These are phyloP conservation scores for Syndactyla subalaris DNA, from an alignment of 2,797 vertebrate species.

Conservation along the genomic window DNA sequence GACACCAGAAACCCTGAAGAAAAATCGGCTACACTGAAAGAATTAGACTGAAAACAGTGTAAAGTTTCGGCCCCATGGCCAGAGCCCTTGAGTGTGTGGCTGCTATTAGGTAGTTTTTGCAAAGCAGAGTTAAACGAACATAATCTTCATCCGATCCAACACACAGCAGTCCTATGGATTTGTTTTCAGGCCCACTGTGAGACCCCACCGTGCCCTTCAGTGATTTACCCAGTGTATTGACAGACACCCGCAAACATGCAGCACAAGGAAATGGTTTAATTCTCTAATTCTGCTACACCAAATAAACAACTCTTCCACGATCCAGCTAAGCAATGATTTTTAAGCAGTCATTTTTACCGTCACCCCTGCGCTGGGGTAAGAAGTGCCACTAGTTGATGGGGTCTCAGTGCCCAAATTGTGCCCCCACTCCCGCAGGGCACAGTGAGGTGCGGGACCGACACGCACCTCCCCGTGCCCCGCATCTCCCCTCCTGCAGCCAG, in stretches of 20 bases:
- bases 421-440: not conserved
- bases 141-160: not conserved
- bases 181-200: not conserved
- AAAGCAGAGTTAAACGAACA: not conserved
- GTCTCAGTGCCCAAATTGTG: not conserved
- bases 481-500: not conserved
- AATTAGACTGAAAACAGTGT: rapidly evolving
- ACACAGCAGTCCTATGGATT: not conserved
- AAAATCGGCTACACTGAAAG: not conserved
- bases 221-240: not conserved
- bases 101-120: not conserved
- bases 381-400: constrained; percentile 30
- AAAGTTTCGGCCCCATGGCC: not conserved
- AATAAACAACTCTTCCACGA: not conserved
- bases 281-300: not conserved
- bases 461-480: not conserved
- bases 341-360: not conserved
- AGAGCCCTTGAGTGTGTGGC: not conserved
- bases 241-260: not conserved
- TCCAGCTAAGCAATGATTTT: not conserved
- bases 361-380: not conserved
- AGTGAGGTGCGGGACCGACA: not conserved
- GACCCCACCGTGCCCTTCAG: not conserved
- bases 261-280: not conserved
- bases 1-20: not conserved